Evolutionary conservation across 2,888 invertebrate genomes (phyloP), one percentile per base, ranked within the genome.

Genomic region (Xanthia icteritia): DNA sequence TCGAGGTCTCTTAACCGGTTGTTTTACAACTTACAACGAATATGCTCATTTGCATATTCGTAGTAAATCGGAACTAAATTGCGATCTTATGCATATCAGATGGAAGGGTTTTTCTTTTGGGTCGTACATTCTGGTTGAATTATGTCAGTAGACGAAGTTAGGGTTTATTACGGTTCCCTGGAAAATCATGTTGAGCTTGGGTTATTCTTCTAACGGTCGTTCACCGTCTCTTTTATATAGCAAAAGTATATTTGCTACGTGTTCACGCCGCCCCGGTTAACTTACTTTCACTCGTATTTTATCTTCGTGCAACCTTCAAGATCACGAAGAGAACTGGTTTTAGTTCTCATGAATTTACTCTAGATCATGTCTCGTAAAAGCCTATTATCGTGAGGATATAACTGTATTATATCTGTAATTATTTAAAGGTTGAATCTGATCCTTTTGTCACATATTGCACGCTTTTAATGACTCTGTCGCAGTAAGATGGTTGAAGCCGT

Each of bases 211-310:
- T 86, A 86, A 83, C 82, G 79, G 75, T 73, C 66, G 58, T 67
- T 83, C 63, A 78, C 80, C 76, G 75, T 71, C 69, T 77, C 79
- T 81, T 87, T 78, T 86, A 85, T 82, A 79, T 81, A 84, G 84
- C 84, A 87, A 87, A 81, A 86, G 73, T 86, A 77, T 84, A 75
- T 79, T 80, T 76, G 79, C 81, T 82, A 77, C 87, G 79, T 82
- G 84, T 85, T 79, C 76, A 77, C 77, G 69, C 81, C 73, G 88
- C 82, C 77, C 86, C 79, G 85, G 87, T 89, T 83, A 79, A 78
- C 84, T 88, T 82, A 92, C 93, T 93, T 92, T 93, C 93, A 92
- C 92, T 91, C 77, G 88, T 80, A 79, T 80, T 89, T 88, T 92
- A 91, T 92, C 89, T 89, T 75, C 71, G 82, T 78, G 82, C 87